Conservation (phyloP, 2,113 vertebrate species). For the Cranoglanis bouderius region DNA sequence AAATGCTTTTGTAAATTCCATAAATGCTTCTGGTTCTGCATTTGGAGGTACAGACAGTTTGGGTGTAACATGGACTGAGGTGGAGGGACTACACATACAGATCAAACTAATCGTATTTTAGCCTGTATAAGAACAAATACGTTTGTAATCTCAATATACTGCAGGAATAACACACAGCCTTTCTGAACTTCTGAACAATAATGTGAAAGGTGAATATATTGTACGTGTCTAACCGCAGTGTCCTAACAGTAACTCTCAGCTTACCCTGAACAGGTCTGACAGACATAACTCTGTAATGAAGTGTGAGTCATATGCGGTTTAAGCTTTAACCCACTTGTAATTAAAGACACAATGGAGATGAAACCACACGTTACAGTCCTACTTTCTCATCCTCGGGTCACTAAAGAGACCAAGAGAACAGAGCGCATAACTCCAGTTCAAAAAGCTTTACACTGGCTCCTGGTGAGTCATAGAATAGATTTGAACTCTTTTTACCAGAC, state of each 20-base stretch:
- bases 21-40: too few species aligned
- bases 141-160: neutral
- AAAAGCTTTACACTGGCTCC: neutral
- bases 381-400: neutral
- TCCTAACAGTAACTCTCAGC: slow-evolving; percentile 22
- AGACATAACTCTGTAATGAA: slow-evolving; percentile 28
- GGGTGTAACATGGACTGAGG: too few species aligned
- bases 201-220: neutral
- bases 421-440: neutral
- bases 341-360: slow-evolving; percentile 29
- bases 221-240: slow-evolving; percentile 19
- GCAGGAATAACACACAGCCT: neutral
- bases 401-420: neutral
- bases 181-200: neutral
- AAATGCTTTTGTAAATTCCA: too few species aligned
- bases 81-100: too few species aligned
- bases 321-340: slow-evolving; percentile 12
- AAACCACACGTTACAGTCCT: neutral
- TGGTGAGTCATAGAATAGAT: neutral
- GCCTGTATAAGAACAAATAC: neutral
- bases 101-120: too few species aligned
- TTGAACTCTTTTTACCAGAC: too few species aligned
- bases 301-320: slow-evolving; percentile 37
- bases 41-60: too few species aligned
- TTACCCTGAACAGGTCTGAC: slow-evolving; percentile 36